Percentiles rank a stretch among this genome's conserved stretches.
Evolutionary conservation across 37 sponge, comb jelly and placozoan genomes (phyloP).

Genomic region (Halichondria panicea): DNA sequence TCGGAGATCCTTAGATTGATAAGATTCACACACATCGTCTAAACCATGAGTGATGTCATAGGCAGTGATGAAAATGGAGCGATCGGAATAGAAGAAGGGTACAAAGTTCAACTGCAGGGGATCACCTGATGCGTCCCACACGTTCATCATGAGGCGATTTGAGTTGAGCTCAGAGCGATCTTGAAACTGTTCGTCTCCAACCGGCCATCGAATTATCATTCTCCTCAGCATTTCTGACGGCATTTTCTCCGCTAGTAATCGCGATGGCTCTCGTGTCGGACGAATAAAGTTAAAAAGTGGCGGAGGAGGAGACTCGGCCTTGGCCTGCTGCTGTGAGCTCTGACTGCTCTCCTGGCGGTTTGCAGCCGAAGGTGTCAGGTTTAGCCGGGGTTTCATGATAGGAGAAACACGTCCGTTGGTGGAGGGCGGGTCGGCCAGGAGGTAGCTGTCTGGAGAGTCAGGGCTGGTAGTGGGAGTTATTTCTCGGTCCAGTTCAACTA

Average conservation of each 20-base stretch:
- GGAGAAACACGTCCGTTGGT: no score
- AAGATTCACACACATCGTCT: slow-evolving; percentile 19
- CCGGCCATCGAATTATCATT: slow-evolving; percentile 63
- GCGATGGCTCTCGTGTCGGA: slow-evolving; percentile 33
- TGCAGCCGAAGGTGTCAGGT: no score
- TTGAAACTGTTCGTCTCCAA: slow-evolving; percentile 32
- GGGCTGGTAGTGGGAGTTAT: no score
- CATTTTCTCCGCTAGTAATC: slow-evolving; percentile 49
- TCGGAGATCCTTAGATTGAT: neutral
- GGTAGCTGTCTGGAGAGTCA: no score
- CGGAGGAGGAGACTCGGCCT: neutral
- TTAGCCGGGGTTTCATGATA: no score
- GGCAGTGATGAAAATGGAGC: slow-evolving; percentile 35
- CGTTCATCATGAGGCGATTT: slow-evolving; percentile 27
- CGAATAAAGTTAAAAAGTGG: slow-evolving; percentile 6
- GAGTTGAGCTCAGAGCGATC: slow-evolving; percentile 16
- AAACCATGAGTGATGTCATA: slow-evolving; percentile 38
- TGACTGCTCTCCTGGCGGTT: no score
- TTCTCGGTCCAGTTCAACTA: no score
- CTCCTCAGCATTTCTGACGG: slow-evolving; percentile 58
- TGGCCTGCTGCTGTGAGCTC: neutral
- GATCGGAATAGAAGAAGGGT: slow-evolving; percentile 67
- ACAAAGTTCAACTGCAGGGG: slow-evolving; percentile 55
- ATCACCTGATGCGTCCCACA: slow-evolving; percentile 66
- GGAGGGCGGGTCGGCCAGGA: no score